Conservation (phyloP, 2,797 vertebrate genomes). For the Hoplostethus atlanticus region DNA sequence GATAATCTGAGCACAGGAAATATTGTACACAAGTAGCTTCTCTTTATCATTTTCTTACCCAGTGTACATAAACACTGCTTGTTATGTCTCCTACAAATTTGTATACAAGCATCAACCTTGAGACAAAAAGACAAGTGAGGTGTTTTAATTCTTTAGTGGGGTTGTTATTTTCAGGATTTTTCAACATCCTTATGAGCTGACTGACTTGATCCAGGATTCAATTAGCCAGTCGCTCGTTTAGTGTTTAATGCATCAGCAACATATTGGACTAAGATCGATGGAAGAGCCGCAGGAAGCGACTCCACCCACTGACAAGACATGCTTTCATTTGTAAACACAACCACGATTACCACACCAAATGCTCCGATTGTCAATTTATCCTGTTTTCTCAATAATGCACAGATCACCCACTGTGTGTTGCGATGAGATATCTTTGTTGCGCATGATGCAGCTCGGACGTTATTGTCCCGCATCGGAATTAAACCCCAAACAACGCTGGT, state of each 20-base stretch:
- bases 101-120: background rate
- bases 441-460: background rate
- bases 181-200: background rate
- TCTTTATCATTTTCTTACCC: constrained; percentile 16
- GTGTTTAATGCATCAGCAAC: background rate
- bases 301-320: constrained; percentile 21
- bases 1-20: constrained; percentile 59
- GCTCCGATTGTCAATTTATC: background rate
- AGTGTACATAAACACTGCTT: background rate
- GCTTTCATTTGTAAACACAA: constrained; percentile 63
- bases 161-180: background rate
- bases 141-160: background rate
- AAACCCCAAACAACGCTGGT: background rate
- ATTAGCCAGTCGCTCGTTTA: constrained; percentile 5
- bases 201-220: background rate
- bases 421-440: background rate
- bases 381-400: background rate
- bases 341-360: constrained; percentile 10
- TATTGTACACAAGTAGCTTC: constrained; percentile 7
- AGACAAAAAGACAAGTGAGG: background rate
- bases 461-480: background rate
- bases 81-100: constrained; percentile 8
- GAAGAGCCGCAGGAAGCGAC: constrained; percentile 61
- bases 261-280: constrained; percentile 12
- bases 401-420: background rate